Evolutionary conservation across 2,113 vertebrate genomes (phyloP).

Genomic region (Scartelaos histophorus): DNA sequence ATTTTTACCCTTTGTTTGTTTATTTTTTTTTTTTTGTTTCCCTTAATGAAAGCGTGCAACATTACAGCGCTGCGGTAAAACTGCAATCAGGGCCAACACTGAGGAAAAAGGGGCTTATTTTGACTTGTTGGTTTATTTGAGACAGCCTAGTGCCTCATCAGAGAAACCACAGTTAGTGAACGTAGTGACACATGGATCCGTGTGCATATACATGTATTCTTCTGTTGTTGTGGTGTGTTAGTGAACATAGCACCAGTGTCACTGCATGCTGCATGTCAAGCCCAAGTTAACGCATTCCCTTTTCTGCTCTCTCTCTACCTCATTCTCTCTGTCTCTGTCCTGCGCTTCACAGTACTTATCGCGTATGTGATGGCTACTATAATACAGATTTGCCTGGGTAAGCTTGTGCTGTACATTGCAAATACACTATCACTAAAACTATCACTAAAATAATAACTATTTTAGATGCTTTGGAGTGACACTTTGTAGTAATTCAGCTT

Average conservation of each 20-base stretch:
- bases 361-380: slow-evolving; percentile 99
- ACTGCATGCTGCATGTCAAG: slow-evolving; percentile 92
- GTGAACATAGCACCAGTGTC: slow-evolving; percentile 73
- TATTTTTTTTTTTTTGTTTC: slow-evolving; percentile 47
- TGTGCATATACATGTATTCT: slow-evolving; percentile 18
- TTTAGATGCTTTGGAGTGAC: too few species aligned
- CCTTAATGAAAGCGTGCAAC: slow-evolving; percentile 40
- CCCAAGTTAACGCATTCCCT: slow-evolving; percentile 92
- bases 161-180: slow-evolving; percentile 39
- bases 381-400: slow-evolving; percentile 99
- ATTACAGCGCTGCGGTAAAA: slow-evolving; percentile 39
- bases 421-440: slow-evolving; percentile 55
- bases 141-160: slow-evolving; percentile 33
- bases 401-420: slow-evolving; percentile 88
- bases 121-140: slow-evolving; percentile 45
- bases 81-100: slow-evolving; percentile 44
- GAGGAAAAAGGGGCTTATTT: slow-evolving; percentile 23
- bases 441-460: not conserved
- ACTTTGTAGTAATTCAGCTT: too few species aligned
- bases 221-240: slow-evolving; percentile 34
- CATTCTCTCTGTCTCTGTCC: slow-evolving; percentile 80
- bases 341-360: slow-evolving; percentile 99
- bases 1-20: slow-evolving; percentile 43
- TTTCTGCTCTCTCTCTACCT: slow-evolving; percentile 81
- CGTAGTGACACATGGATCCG: slow-evolving; percentile 11